Conservation (phyloP, 2,113 vertebrate species). For the Halcyon senegalensis region DNA sequence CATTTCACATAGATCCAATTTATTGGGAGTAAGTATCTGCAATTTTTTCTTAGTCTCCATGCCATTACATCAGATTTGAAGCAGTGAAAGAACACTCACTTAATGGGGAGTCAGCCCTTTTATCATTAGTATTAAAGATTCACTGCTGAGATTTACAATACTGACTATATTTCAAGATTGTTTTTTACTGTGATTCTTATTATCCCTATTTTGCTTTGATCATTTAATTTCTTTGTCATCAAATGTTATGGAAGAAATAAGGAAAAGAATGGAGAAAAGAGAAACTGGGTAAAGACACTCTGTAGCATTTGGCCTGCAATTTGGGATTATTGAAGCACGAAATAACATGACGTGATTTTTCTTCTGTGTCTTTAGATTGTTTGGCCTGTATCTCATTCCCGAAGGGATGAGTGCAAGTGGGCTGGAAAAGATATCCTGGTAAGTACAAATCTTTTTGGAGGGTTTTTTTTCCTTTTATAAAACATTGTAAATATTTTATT, state of each 20-base stretch:
- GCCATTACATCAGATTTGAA: background rate
- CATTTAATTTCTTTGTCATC: background rate
- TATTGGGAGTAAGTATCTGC: background rate
- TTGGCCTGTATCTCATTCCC: conserved; percentile 90
- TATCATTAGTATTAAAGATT: background rate
- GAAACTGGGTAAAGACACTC: background rate
- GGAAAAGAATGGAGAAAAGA: background rate
- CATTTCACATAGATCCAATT: background rate
- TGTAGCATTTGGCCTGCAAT: background rate
- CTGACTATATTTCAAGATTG: background rate
- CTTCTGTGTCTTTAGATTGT: conserved; percentile 84
- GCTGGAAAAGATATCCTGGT: conserved; percentile 96
- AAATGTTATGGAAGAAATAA: background rate
- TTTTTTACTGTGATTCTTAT: background rate
- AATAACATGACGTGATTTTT: conserved; percentile 59
- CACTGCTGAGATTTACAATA: background rate
- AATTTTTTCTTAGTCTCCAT: background rate
- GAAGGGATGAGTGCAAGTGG: conserved; percentile 97
- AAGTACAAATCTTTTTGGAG: conserved; percentile 71
- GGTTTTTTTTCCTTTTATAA: background rate
- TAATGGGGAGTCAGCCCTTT: background rate
- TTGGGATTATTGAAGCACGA: conserved; percentile 34
- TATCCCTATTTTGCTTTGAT: background rate
- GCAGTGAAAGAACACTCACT: background rate
- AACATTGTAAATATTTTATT: conserved; percentile 62